These are phyloP conservation scores for Setophaga petechia DNA, from an alignment of 2,113 vertebrate genomes.

Conservation along the genomic window DNA sequence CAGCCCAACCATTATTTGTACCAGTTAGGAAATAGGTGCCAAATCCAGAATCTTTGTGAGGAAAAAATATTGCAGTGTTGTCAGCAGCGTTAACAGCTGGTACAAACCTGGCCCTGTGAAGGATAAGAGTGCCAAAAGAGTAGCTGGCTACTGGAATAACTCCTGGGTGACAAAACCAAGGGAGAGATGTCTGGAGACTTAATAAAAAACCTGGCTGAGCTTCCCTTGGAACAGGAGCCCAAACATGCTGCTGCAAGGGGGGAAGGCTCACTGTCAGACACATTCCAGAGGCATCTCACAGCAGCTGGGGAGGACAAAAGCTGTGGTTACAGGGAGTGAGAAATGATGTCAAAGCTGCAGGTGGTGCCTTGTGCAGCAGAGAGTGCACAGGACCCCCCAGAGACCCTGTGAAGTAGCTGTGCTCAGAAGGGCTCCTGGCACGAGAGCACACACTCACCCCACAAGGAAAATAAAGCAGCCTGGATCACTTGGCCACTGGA, in stretches of 20 bases:
- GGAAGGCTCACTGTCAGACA: background rate
- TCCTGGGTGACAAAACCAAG: background rate
- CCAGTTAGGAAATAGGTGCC: background rate
- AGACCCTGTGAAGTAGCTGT: background rate
- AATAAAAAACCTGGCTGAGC: background rate
- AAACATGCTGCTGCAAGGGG: background rate
- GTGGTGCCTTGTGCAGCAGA: background rate
- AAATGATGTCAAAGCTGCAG: background rate
- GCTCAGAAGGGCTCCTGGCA: background rate
- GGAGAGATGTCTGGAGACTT: background rate
- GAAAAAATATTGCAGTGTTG: background rate
- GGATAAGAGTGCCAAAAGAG: background rate
- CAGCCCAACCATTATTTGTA: rapidly evolving
- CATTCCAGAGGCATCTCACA: background rate
- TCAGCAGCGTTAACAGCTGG: background rate
- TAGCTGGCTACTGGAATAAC: background rate
- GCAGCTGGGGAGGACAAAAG: background rate
- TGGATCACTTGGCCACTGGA: rapidly evolving
- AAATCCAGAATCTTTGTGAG: background rate
- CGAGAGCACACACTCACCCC: background rate
- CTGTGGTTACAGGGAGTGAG: background rate
- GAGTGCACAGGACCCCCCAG: background rate
- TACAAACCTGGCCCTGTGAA: background rate
- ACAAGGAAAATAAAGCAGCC: background rate
- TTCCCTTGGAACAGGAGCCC: background rate